Conservation (phyloP, 2,888 invertebrate species). For the Tetropium fuscum region DNA sequence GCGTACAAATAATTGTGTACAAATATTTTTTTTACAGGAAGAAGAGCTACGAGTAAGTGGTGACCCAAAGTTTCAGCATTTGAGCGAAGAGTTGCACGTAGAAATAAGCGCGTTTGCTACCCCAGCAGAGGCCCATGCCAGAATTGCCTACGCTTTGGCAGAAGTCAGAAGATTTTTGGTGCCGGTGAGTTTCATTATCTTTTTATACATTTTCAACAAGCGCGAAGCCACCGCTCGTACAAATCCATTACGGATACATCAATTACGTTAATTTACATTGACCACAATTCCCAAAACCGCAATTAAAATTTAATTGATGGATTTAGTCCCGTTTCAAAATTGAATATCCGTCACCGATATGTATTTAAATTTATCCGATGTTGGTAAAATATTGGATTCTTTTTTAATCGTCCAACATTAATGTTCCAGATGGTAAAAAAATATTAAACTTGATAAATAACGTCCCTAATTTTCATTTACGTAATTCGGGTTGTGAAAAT, state of each 20-base stretch:
- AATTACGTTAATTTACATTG: conserved; percentile 8
- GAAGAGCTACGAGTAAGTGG: conserved; percentile 91
- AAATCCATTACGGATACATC: background rate
- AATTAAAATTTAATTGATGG: conserved; percentile 9
- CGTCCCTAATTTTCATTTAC: background rate
- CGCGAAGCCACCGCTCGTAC: background rate
- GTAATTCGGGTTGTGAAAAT: background rate
- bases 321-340: conserved; percentile 2
- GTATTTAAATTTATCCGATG: conserved; percentile 1
- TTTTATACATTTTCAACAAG: background rate
- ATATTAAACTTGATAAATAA: background rate
- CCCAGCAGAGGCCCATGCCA: conserved; percentile 89
- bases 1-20: too few relatives aligned
- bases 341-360: background rate
- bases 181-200: conserved; percentile 71
- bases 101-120: conserved; percentile 93
- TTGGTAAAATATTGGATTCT: background rate
- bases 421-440: background rate
- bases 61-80: conserved; percentile 93
- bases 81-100: conserved; percentile 92
- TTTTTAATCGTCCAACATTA: background rate
- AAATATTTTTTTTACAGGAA: conserved; percentile 78
- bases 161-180: conserved; percentile 85
- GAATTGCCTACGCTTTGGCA: conserved; percentile 85
- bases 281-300: background rate